Base-by-base conservation (phyloP, 2,113 vertebrate species). In the Mobula hypostoma region DNA sequence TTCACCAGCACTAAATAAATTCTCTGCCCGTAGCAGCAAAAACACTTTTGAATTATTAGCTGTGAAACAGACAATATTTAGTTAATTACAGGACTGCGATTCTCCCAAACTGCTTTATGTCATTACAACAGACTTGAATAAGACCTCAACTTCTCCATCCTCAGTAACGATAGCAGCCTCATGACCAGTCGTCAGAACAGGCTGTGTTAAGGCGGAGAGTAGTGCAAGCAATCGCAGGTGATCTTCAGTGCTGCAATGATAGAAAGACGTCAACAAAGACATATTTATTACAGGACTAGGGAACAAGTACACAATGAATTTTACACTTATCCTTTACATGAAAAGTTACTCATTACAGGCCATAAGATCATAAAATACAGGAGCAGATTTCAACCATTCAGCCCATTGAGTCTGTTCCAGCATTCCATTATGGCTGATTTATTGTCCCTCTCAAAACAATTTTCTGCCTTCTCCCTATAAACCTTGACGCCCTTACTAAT, bases 101-200 rank as follows among this genome's bases (percentile, higher is more conserved):
- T 90, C 61, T 32, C 29, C 24, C 61, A 66, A 32, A 90, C 29
- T 17, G 32, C 61, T 17, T 68, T 66, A 32, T 66, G n/a, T 90
- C n/a, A 14, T n/a, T n/a, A 29, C 85, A 15, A 24, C 63, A 85
- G 48, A 58, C 11, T 29, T 11, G 48, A 24, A 11, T 11, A 7
- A 90, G 15, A 32, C 27, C 27, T 90, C 85, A 66, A 90, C 85
- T 66, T 90, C 29, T 32, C 85, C 61, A 90, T 66, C 85, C 85
- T 32, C 29, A 66, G 6, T 90, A 6, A 32, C 14, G 17, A n/a
- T 36, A 7, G 27, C 85, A 32, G 29, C 27, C 7, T n/a, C 3
- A 17, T 36, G n/a, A 68, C 85, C 61, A 90, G 15, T 32, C 66
- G n/a, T 14, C n/a, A 32, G 83, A 32, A n/a, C n/a, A 8, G 24